phyloP scores from a whole-genome alignment of 2,888 invertebrate species.

The Drosophila colorata region DNA sequence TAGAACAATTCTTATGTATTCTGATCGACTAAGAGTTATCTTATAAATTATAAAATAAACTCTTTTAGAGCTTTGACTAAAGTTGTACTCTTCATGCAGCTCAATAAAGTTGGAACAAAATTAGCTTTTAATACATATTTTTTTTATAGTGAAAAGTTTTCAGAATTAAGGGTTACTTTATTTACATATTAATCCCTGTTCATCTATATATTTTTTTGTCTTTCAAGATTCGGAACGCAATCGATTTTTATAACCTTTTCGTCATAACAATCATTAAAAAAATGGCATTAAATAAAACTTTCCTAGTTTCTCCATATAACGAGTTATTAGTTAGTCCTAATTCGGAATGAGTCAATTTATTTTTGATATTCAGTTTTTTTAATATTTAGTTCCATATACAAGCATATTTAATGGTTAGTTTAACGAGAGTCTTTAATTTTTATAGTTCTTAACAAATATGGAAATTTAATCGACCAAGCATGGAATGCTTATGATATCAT shows the following conservation, averaged over 20 bases:
- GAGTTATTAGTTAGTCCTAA: background rate
- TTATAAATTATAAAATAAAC: constrained; percentile 3
- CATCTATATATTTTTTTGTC: too few species aligned
- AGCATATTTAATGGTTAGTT: background rate
- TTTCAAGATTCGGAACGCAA: too few species aligned
- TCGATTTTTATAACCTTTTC: too few species aligned
- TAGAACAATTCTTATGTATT: background rate
- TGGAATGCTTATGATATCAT: constrained; percentile 1
- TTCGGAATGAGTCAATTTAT: background rate
- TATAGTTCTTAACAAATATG: background rate
- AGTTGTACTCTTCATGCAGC: too few species aligned
- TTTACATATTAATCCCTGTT: too few species aligned
- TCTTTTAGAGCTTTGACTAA: too few species aligned
- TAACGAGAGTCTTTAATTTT: background rate
- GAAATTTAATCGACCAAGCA: background rate
- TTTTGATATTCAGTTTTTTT: background rate
- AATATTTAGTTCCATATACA: background rate
- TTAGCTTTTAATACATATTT: too few species aligned
- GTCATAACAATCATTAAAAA: too few species aligned
- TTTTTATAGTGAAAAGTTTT: too few species aligned
- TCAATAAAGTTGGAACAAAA: too few species aligned
- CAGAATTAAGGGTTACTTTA: too few species aligned
- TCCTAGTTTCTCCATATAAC: too few species aligned
- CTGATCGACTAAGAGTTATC: constrained; percentile 14
- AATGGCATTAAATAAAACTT: background rate